Percentiles rank a stretch among this genome's conserved stretches.
Evolutionary conservation across 2,888 invertebrate species (phyloP).

Genomic region (Lasioglossum pauxillum): DNA sequence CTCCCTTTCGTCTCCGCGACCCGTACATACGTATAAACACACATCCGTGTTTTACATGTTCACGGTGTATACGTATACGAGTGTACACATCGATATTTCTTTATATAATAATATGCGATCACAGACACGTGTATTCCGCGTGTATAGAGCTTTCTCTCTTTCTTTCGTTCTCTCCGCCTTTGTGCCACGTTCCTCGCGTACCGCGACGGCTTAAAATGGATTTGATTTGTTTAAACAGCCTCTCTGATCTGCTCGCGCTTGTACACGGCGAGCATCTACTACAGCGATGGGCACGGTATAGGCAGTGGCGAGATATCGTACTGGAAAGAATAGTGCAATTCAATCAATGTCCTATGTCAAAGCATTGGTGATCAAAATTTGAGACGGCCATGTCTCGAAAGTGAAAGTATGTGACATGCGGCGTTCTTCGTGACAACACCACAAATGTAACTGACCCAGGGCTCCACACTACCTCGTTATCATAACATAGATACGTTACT

Average conservation of each 20-base stretch:
- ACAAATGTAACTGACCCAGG: too few species aligned
- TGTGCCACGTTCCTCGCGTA: conserved; percentile 66
- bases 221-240: conserved; percentile 82
- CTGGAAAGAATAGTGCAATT: too few species aligned
- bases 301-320: too few species aligned
- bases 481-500: too few species aligned
- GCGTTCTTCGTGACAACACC: too few species aligned
- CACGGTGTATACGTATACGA: not conserved
- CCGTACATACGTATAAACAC: conserved; percentile 57
- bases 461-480: too few species aligned
- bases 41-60: conserved; percentile 25
- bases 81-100: not conserved
- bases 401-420: too few species aligned
- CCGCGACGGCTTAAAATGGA: conserved; percentile 73
- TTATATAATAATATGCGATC: conserved; percentile 76
- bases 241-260: conserved; percentile 69
- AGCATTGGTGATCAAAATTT: too few species aligned
- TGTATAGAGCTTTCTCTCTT: conserved; percentile 59
- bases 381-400: too few species aligned
- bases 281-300: too few species aligned
- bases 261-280: conserved; percentile 52
- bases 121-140: conserved; percentile 80
- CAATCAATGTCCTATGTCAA: too few species aligned
- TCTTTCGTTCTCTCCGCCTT: not conserved
- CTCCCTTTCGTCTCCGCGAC: conserved; percentile 43